Conservation (phyloP, 2,113 vertebrate species). For the Cheilinus undulatus region DNA sequence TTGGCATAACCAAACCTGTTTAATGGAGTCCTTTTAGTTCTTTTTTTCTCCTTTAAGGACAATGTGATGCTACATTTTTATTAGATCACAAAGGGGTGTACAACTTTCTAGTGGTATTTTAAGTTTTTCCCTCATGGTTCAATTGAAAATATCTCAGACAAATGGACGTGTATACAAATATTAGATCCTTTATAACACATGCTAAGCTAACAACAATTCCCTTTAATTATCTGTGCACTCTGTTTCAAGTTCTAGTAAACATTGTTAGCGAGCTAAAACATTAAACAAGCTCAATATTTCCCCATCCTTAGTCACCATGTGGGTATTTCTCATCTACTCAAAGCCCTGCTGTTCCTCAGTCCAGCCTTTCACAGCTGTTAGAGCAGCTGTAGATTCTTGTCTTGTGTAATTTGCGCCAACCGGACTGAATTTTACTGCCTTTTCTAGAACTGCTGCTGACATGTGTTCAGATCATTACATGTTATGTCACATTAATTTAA, state of each 20-base stretch:
- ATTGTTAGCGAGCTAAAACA: background rate
- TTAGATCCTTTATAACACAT: background rate
- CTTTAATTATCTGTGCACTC: background rate
- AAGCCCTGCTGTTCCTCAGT: background rate
- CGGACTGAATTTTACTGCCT: slow-evolving; percentile 9
- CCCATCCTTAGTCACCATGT: too few species aligned
- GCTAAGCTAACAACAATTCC: background rate
- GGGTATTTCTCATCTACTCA: background rate
- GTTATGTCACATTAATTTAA: slow-evolving; percentile 25
- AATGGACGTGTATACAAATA: too few species aligned
- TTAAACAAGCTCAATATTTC: too few species aligned
- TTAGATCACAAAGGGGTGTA: too few species aligned
- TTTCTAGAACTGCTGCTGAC: slow-evolving; percentile 22
- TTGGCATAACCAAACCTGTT: too few species aligned
- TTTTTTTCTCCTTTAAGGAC: too few species aligned
- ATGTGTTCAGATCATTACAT: slow-evolving; percentile 19
- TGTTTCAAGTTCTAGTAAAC: background rate
- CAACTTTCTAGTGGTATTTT: too few species aligned
- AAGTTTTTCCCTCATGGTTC: too few species aligned
- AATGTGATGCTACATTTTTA: background rate
- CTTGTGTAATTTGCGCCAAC: background rate
- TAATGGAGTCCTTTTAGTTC: too few species aligned
- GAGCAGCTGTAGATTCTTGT: background rate
- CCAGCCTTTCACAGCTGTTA: background rate
- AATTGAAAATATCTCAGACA: too few species aligned